Evolutionary conservation across 1,140 invertebrate genomes (phyloP), one percentile per base, ranked within the genome.

Genomic region (Aphidius ervi): DNA sequence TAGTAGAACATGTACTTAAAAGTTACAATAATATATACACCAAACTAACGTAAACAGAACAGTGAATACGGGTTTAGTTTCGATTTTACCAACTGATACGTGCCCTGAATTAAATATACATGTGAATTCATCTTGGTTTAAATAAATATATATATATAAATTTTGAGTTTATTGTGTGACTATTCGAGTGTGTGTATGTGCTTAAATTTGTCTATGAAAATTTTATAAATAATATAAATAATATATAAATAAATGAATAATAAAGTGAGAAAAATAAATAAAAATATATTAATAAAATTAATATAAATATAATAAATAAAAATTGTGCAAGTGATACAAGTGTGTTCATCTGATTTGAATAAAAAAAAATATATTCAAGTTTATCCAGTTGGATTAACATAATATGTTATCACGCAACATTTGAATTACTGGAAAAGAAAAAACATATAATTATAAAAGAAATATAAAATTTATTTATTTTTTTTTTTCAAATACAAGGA

Each of bases 11-110:
- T 31, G 23, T 31, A 31, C 23, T 31, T 31, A 31, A 31, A 31
- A 31, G 23, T 31, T 31, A 3, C 2, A 31, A 31, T 31, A 31
- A 31, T 31, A 31, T 31, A 16, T 1, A 31, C 4, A 31, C 4
- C 23, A 3, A 31, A 31, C 23, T 31, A 31, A 31, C 2, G 23
- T 31, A 31, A 31, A 31, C 23, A 31, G 5, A 43, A 37, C 50
- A 53, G 9, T 10, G 39, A 41, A 37, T 53, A 37, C 41, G 46
- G 10, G 54, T 56, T 46, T 62, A 52, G 56, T 63, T 60, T 65
- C 58, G 58, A 63, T 53, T 54, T 58, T 60, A 58, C 50, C 57
- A 63, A 65, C 45, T 62, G 50, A 65, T 63, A 65, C 64, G 64
- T 65, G 64, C 55, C 40, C 48, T 56, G 64, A 63, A 65, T 65